Evolutionary conservation across 2,797 vertebrate genomes (phyloP).

Genomic region (Alcedo atthis): DNA sequence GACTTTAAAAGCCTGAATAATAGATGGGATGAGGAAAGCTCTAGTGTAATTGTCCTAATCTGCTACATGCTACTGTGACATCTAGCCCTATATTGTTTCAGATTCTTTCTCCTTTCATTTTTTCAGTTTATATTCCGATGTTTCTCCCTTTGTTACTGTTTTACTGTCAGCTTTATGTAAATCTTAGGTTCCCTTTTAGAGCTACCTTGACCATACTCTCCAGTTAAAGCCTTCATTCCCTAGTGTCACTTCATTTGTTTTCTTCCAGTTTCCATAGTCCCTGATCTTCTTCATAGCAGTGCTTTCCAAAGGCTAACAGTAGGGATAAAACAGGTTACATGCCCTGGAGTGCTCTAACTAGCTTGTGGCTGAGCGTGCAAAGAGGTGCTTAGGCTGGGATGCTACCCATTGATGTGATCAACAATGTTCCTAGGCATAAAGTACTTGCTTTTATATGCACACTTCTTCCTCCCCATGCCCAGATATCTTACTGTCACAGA

Average conservation of each 20-base stretch:
- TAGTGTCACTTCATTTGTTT: background rate
- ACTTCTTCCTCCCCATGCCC: background rate
- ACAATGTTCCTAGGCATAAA: background rate
- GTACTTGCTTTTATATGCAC: fast-evolving
- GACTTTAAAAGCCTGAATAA: background rate
- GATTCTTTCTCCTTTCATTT: background rate
- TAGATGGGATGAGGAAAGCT: background rate
- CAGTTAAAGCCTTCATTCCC: background rate
- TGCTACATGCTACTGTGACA: background rate
- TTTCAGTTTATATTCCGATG: background rate
- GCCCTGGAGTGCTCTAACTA: background rate
- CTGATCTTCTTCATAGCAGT: background rate
- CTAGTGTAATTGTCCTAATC: background rate
- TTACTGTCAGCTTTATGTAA: background rate
- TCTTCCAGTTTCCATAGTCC: background rate
- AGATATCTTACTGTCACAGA: background rate
- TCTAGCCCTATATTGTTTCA: background rate
- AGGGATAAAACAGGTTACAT: background rate
- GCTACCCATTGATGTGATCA: background rate
- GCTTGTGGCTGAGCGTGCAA: background rate
- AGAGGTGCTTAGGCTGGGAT: background rate
- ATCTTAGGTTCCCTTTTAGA: background rate
- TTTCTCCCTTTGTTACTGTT: background rate
- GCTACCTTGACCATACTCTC: background rate
- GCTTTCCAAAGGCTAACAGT: background rate